phyloP scores from a whole-genome alignment of 2,888 invertebrate genomes.

The Ophion slaviceki region DNA sequence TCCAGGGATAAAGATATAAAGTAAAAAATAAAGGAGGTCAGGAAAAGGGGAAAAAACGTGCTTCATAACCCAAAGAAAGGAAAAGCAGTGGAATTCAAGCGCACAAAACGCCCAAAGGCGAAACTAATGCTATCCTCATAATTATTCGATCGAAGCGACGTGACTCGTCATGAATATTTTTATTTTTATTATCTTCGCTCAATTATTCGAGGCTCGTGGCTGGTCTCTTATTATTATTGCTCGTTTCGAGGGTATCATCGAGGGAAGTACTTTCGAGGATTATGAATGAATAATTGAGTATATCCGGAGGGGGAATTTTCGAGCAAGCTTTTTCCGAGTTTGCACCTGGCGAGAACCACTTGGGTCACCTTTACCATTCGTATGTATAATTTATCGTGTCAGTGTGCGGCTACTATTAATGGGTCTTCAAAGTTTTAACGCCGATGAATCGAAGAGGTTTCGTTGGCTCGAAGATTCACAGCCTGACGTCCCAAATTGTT shows the following conservation, averaged over 20 bases:
- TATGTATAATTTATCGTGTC: slow-evolving; percentile 3
- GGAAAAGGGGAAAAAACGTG: no score
- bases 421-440: slow-evolving; percentile 13
- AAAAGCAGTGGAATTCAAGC: no score
- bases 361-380: slow-evolving; percentile 1
- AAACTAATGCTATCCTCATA: background rate
- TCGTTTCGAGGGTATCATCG: slow-evolving; percentile 19
- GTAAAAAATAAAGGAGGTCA: no score
- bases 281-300: slow-evolving; percentile 48
- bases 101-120: no score
- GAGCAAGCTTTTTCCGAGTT: slow-evolving; percentile 24
- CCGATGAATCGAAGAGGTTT: background rate
- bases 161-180: background rate
- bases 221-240: background rate
- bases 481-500: background rate
- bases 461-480: background rate
- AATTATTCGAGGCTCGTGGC: slow-evolving; percentile 17
- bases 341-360: slow-evolving; percentile 40
- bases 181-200: background rate
- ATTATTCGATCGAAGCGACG: background rate
- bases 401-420: slow-evolving; percentile 1
- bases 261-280: slow-evolving; percentile 34
- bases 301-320: slow-evolving; percentile 27
- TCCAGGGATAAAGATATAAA: background rate
- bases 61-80: no score